Evolutionary conservation across 2,888 invertebrate genomes (phyloP).

Genomic region (Leptopilina drosophilae): DNA sequence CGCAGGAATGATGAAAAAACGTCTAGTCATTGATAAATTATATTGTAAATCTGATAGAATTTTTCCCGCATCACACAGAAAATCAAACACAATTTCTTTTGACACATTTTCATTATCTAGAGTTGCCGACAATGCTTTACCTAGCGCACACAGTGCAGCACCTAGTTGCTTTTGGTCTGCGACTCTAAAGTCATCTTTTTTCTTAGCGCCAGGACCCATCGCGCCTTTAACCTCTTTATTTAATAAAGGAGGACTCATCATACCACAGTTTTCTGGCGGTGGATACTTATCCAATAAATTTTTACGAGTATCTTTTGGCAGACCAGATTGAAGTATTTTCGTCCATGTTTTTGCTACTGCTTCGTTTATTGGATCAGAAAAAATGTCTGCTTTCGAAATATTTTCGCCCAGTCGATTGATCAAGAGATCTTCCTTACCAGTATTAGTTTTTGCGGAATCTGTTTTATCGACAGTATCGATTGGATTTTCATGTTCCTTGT

Average conservation of each 20-base stretch:
- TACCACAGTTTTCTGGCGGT: conserved; percentile 17
- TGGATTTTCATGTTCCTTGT: neutral
- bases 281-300: conserved; percentile 33
- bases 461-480: neutral
- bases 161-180: conserved; percentile 33
- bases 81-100: neutral
- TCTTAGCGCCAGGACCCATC: neutral
- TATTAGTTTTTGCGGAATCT: too few species aligned
- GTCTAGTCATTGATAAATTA: neutral
- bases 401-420: conserved; percentile 16
- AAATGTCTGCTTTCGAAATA: neutral
- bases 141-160: neutral
- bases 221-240: too few species aligned
- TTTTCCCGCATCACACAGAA: neutral
- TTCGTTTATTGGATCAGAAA: neutral
- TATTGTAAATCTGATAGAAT: conserved; percentile 10
- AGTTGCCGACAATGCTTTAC: neutral
- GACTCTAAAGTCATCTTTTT: conserved; percentile 40
- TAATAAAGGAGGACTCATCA: conserved; percentile 28
- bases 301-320: conserved; percentile 34
- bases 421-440: neutral
- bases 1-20: neutral
- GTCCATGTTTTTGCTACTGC: conserved; percentile 7
- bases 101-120: neutral
- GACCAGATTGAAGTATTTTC: neutral